Conservation (phyloP, 1,140 invertebrate species). For the Galendromus occidentalis region DNA sequence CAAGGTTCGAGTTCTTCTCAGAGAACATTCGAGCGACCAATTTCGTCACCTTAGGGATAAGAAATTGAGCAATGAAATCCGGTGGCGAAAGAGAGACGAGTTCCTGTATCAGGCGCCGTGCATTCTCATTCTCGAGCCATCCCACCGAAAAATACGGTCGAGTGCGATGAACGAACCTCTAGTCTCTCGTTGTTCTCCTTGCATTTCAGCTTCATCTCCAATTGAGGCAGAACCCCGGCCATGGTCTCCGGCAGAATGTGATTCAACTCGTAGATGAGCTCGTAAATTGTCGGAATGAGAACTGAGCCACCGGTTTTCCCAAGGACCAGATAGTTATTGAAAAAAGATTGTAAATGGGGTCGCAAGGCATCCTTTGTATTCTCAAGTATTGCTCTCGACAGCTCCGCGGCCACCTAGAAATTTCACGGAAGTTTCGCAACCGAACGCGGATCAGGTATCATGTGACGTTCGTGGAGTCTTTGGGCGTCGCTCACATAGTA, state of each 20-base stretch:
- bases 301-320: conserved; percentile 42
- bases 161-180: too few relatives aligned
- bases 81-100: too few relatives aligned
- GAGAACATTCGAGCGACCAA: conserved; percentile 89
- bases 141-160: too few relatives aligned
- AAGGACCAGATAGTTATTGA: conserved; percentile 78
- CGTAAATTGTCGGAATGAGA: conserved; percentile 41
- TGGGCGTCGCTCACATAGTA: too few relatives aligned
- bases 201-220: conserved; percentile 51
- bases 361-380: conserved; percentile 31
- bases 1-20: conserved; percentile 72
- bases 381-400: neutral
- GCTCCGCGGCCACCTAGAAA: neutral
- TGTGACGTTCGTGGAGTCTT: too few relatives aligned
- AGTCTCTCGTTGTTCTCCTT: conserved; percentile 14
- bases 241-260: conserved; percentile 74
- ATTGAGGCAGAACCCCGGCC: conserved; percentile 67
- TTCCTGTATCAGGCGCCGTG: too few relatives aligned
- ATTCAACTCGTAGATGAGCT: conserved; percentile 89
- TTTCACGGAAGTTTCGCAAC: too few relatives aligned
- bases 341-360: conserved; percentile 53
- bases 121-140: too few relatives aligned
- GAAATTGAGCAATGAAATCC: too few relatives aligned
- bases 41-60: too few relatives aligned
- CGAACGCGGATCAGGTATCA: too few relatives aligned